Evolutionary conservation across 2,113 vertebrate genomes (phyloP), one percentile per base, ranked within the genome.

Genomic region (Larimichthys crocea): DNA sequence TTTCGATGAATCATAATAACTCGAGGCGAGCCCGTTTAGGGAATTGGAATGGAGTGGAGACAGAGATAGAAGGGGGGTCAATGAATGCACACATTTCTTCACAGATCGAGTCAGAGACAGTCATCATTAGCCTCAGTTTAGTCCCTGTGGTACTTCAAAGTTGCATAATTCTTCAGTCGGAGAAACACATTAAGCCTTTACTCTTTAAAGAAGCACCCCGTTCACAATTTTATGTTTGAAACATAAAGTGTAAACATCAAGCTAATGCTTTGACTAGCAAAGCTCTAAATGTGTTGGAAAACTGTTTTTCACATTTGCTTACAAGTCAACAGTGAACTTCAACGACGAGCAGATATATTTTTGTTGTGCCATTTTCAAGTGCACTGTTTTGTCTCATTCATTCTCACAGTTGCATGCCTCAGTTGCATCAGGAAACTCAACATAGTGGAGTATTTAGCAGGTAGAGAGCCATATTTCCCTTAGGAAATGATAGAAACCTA

Each of bases 1-100:
- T 93, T 89, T 88, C 62, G 12, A 75, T 90, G 85, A 88, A 86
- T 92, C 86, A 72, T 84, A 77, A 89, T 90, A 86, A 84, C 79
- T 66, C 5, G 31, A 79, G 69, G 80, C 71, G 4, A 73, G 76
- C 50, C 60, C 3, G 35, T 74, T 87, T 46, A 46, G 64, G 65
- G 79, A 82, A 78, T 66, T 76, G 40, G 46, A 82, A 86, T n/a
- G 40, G 68, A 86, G 85, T 40, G 12, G 74, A 71, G 61, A 83
- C 64, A 68, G 73, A 67, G 69, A 80, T 52, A n/a, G 68, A 80
- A 40, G 35, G 48, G 29, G 59, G 42, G 82, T 86, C 83, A 85
- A 83, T 84, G 61, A 81, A 88, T 91, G 87, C 80, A 64, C 74
- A 82, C 89, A 83, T 89, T 88, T 87, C 46, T 80, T 67, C 48